phyloP scores from a whole-genome alignment of 1,140 invertebrate species.

The Eufriesea mexicana region DNA sequence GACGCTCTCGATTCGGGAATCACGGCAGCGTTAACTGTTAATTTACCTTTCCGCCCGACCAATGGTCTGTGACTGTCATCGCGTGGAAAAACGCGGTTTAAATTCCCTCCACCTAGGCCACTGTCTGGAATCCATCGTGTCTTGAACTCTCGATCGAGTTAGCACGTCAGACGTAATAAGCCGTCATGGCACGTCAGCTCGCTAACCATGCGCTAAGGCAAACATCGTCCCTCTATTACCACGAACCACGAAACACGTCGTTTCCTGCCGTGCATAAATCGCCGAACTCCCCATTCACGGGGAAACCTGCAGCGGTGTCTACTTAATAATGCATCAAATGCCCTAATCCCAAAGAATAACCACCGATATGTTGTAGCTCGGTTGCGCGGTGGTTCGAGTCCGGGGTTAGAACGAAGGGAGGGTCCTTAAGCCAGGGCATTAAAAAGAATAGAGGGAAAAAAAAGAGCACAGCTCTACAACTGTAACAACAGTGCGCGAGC shows the following conservation, averaged over 20 bases:
- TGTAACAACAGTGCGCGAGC: constrained; percentile 74
- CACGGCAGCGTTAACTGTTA: too few species aligned
- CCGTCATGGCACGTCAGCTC: constrained; percentile 17
- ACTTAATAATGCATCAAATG: constrained; percentile 73
- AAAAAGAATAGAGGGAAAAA: constrained; percentile 44
- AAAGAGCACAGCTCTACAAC: constrained; percentile 62
- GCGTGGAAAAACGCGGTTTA: neutral
- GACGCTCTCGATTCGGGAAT: too few species aligned
- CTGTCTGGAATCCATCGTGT: neutral
- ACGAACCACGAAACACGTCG: neutral
- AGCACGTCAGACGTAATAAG: constrained; percentile 10
- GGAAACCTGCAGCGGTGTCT: constrained; percentile 71
- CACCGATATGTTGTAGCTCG: constrained; percentile 44
- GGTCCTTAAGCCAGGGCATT: constrained; percentile 56
- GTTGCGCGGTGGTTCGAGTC: constrained; percentile 12
- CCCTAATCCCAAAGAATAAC: constrained; percentile 69
- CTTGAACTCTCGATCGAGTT: constrained; percentile 5
- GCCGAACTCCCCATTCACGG: neutral
- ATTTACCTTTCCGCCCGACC: too few species aligned
- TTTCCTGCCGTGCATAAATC: constrained; percentile 43
- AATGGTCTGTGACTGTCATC: too few species aligned
- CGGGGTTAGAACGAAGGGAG: constrained; percentile 12
- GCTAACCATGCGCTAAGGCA: constrained; percentile 47
- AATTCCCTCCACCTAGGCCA: neutral
- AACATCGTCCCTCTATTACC: constrained; percentile 24